Evolutionary conservation across 2,888 invertebrate species (phyloP), one percentile per base, ranked within the genome.

Genomic region (Trachelus tabidus): DNA sequence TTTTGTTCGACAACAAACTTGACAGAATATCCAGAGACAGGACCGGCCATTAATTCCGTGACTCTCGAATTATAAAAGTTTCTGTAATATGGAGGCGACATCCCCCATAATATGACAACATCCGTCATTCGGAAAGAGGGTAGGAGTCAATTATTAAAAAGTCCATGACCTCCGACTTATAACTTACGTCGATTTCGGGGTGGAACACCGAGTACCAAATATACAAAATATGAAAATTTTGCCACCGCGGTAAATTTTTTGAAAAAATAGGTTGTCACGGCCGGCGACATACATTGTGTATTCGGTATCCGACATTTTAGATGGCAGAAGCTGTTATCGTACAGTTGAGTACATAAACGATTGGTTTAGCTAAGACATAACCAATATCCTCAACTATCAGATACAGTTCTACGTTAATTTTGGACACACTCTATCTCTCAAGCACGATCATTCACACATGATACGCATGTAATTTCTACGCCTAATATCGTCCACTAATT

Each of bases 241-340:
- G 11, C 79, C 77, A 78, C 82, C 80, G 78, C 81, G 82, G 80
- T 81, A 80, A 83, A 83, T 82, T 80, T 81, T 82, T 79, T 84
- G 82, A 82, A 84, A 84, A 84, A 84, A 84, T 84, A 83, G 83
- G 81, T 74, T 78, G 79, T 81, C 80, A 84, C 79, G 78, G 75
- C 37, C 76, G 79, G 80, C 80, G 68, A 71, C 77, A 79, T 80
- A 80, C 83, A 80, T 83, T 79, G 83, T 80, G 81, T 81, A 79
- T 82, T 81, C 56, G 56, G 56, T 56, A 56, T 23, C 23, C 79
- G 74, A 76, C 75, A 79, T 83, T 78, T 81, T 79, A 75, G 77
- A 81, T 82, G 79, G 76, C 76, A 80, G 78, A 71, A 78, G 71
- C 80, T 56, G 56, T 56, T 23, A 56, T 15, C 56, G 23, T 56